Evolutionary conservation across 1,140 invertebrate genomes (phyloP), one percentile per base, ranked within the genome.

Genomic region (Leptonema lineaticorne): DNA sequence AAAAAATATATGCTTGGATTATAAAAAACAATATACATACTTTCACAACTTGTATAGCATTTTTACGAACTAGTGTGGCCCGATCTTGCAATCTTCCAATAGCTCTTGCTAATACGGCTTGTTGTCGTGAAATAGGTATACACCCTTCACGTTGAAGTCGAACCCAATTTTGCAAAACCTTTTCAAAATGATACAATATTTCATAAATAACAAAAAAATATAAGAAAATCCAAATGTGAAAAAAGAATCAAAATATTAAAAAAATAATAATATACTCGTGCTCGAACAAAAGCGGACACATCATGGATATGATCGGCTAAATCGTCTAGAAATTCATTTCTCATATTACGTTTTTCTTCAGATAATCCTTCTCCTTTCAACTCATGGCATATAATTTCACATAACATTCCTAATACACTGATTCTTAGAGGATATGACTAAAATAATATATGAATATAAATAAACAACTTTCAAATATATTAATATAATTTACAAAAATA

Each of bases 221-320:
- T 37, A 5, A 62, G 14, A 27, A 58, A 33, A 27, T n/a, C n/a
- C 27, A 27, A 28, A 2, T 8, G 24, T 26, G 28, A 27, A 7
- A 18, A 14, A 9, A 37, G 1, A 37, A 9, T 62, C 9, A 62
- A 37, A 37, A 37, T 48, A 22, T 27, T 50, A 26, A 50, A 50
- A 26, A 50, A 26, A 64, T 1, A 20, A 11, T n/a, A 14, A 69
- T 48, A 67, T 73, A 84, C 86, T 79, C 90, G 92, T 46, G 90
- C 89, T 62, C 94, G 82, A 0, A 95, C 93, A 76, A 92, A 93
- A 2, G 92, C 90, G 74, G 93, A 89, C 0, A 86, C 74, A 78
- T 96, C 94, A 71, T 90, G 86, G 48, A 95, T 86, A 76, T 95
- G 93, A n/a, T 92, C 88, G 75, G 91, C 83, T 2, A 95, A 78